Evolutionary conservation across 2,113 vertebrate species (phyloP).

Genomic region (Phrynosoma platyrhinos): DNA sequence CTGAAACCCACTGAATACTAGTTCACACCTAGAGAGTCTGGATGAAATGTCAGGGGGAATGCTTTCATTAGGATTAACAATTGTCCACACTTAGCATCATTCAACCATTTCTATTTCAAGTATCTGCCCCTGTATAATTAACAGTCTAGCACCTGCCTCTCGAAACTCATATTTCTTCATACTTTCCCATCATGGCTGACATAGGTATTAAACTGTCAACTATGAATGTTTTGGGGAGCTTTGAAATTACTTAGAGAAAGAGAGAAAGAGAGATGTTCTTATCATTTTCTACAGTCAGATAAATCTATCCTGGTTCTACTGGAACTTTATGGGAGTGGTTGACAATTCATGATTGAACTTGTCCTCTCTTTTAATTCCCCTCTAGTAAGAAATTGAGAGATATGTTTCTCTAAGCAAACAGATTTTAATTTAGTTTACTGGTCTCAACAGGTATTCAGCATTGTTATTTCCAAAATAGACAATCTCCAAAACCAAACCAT

Average conservation of each 20-base stretch:
- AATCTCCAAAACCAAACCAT: not conserved
- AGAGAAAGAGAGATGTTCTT: not conserved
- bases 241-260: not conserved
- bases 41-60: not conserved
- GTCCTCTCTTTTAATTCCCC: not conserved
- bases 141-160: not conserved
- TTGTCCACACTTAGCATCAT: not conserved
- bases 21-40: not conserved
- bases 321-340: not conserved
- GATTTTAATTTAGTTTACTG: not conserved
- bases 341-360: not conserved
- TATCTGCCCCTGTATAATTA: slow-evolving; percentile 24
- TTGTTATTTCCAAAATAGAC: not conserved
- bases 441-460: not conserved
- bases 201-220: slow-evolving; percentile 23
- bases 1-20: not conserved
- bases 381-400: not conserved
- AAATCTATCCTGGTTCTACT: too few relatives aligned
- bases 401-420: not conserved
- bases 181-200: not conserved
- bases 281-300: not conserved
- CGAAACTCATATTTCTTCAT: not conserved
- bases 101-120: slow-evolving; percentile 3
- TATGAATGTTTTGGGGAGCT: not conserved
- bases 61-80: not conserved